Evolutionary conservation across 1,140 invertebrate genomes (phyloP), one percentile per base, ranked within the genome.

Genomic region (Pristionchus pacificus): DNA sequence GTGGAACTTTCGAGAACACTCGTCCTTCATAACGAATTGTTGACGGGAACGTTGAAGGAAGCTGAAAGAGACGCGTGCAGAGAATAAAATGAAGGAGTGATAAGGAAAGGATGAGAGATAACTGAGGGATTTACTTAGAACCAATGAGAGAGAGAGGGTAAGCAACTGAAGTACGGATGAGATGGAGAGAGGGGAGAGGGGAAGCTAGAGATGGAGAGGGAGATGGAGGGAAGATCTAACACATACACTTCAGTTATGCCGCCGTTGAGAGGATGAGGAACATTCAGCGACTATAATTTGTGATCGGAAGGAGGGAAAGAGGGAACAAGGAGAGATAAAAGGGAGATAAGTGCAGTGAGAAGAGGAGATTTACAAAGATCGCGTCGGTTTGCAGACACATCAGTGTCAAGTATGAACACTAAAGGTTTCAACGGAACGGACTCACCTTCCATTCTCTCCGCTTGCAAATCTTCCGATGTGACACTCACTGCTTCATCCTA

Each of bases 341-440:
- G 65, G 59, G 65, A 58, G 49, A 66, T 58, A 58, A 66, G 59
- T 66, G 65, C 65, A 57, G 29, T 38, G 65, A 57, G 32, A n/a
- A 57, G n/a, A 63, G 38, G 61, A 32, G 65, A 66, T 57, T 57
- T 66, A 30, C 31, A 58, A 30, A 30, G 30, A 58, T 32, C 32
- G 38, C 65, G 30, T 64, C 19, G 13, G 59, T 28, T 10, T n/a
- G 65, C 3, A 66, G 32, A 57, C 27, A 65, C 57, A 29, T 65
- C 32, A 24, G 31, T 61, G 25, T 19, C 31, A 61, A 10, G 10
- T 19, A 29, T 15, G 60, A 61, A 29, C 28, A 29, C 6, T 30
- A 29, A 2, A 25, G 29, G 2, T 65, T 38, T 32, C 2, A 65
- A 65, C 14, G 33, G 28, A 25, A 25, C 59, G n/a, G 2, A 19